Conservation (phyloP, 2,888 invertebrate species). For the Dasysyrphus albostriatus region DNA sequence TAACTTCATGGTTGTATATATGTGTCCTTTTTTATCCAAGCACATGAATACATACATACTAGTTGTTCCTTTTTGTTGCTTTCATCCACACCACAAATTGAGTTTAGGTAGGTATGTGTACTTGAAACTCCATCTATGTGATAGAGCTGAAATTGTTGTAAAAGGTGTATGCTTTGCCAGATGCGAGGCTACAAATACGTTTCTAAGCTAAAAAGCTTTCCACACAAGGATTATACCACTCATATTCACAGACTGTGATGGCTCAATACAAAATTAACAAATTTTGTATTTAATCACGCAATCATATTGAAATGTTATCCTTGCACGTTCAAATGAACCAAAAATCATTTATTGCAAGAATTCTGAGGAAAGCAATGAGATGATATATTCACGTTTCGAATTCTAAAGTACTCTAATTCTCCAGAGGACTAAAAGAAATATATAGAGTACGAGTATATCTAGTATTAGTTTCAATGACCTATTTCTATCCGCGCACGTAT, state of each 20-base stretch:
- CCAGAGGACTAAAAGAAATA: not conserved
- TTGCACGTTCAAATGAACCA: slow-evolving; percentile 15
- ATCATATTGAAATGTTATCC: slow-evolving; percentile 25
- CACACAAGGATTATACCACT: not conserved
- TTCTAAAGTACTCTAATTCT: not conserved
- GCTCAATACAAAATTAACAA: not conserved
- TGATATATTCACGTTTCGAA: not conserved
- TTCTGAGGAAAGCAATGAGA: slow-evolving; percentile 2
- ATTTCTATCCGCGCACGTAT: slow-evolving; percentile 18
- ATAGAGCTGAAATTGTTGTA: too few relatives aligned
- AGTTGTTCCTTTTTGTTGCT: too few relatives aligned
- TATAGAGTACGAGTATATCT: not conserved
- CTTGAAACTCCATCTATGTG: too few relatives aligned
- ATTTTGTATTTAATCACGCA: slow-evolving; percentile 8
- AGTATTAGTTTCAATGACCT: slow-evolving; percentile 4
- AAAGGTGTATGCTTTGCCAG: too few relatives aligned
- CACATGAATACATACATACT: too few relatives aligned
- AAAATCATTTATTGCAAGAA: not conserved
- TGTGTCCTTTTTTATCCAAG: too few relatives aligned
- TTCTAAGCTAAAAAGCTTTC: not conserved
- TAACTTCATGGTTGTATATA: too few relatives aligned
- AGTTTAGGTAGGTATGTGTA: too few relatives aligned
- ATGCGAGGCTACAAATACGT: not conserved
- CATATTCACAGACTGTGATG: not conserved
- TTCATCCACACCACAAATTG: too few relatives aligned